phyloP scores from a whole-genome alignment of 2,797 vertebrate genomes.

The Cottoperca gobio region DNA sequence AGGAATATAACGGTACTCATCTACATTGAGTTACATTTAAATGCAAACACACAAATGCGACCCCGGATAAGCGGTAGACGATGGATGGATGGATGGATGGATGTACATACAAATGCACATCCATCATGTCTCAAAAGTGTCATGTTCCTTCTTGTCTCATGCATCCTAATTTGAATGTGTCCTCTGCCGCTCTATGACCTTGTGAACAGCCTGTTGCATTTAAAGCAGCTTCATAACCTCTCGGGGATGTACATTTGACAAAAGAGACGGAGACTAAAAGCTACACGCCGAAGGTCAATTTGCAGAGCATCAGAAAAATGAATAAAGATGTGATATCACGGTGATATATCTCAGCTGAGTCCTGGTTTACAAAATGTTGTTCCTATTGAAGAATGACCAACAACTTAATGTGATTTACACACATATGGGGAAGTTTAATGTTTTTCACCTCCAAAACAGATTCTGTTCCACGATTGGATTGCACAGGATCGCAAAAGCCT shows the following conservation, averaged over 20 bases:
- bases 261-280: slow-evolving; percentile 24
- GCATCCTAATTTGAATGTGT: neutral
- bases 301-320: neutral
- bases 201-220: slow-evolving; percentile 1
- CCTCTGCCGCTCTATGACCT: slow-evolving; percentile 16
- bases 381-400: neutral
- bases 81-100: too few species aligned
- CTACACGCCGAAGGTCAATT: neutral
- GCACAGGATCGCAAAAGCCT: neutral
- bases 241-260: slow-evolving; percentile 4
- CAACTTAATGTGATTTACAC: neutral
- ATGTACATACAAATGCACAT: neutral
- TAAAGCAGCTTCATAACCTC: slow-evolving; percentile 12
- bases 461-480: neutral
- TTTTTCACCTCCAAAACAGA: neutral
- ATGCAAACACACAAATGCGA: neutral
- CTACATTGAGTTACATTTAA: neutral
- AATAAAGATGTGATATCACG: neutral
- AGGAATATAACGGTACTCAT: neutral
- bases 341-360: neutral
- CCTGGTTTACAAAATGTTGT: neutral
- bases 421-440: too few species aligned
- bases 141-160: neutral
- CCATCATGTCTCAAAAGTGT: neutral
- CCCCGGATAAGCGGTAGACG: too few species aligned